A percentile compares a stretch with the other conserved stretches of the same genome.
phyloP scores from a whole-genome alignment of 1,140 invertebrate species.

The Calephelis nemesis region DNA sequence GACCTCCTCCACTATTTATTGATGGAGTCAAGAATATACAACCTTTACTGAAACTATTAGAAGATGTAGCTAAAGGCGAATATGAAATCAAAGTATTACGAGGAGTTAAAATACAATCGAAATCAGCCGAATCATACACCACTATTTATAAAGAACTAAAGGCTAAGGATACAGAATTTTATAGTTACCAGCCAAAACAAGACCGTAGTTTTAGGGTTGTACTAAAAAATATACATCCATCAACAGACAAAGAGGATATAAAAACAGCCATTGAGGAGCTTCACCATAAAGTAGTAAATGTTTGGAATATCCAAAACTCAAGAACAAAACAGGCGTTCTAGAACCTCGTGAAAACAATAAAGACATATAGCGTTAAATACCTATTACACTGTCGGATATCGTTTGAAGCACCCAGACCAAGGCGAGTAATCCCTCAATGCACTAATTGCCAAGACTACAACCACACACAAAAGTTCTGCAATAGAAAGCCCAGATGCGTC shows the following conservation, averaged over 20 bases:
- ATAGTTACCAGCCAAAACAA: constrained; percentile 34
- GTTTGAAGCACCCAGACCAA: constrained; percentile 40
- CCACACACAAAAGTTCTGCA: constrained; percentile 46
- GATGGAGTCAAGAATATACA: not conserved
- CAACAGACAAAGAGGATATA: constrained; percentile 31
- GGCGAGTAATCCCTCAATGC: constrained; percentile 44
- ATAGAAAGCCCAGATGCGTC: constrained; percentile 40
- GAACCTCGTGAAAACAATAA: constrained; percentile 34
- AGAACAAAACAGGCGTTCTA: constrained; percentile 16
- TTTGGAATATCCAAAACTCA: constrained; percentile 13
- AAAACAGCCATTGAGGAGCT: constrained; percentile 18
- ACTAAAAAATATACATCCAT: constrained; percentile 35
- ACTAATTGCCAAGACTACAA: constrained; percentile 50
- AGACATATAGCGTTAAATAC: constrained; percentile 30
- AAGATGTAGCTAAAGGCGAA: not conserved
- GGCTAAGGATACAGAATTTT: constrained; percentile 4
- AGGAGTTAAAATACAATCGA: not conserved
- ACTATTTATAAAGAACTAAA: not conserved
- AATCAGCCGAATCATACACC: not conserved
- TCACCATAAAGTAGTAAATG: constrained; percentile 15
- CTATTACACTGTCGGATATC: constrained; percentile 26
- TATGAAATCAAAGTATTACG: not conserved
- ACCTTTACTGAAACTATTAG: not conserved
- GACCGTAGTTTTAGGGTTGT: constrained; percentile 34
- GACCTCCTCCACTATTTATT: not conserved